Evolutionary conservation across 2,888 invertebrate species (phyloP).

Genomic region (Rotaria macrura): DNA sequence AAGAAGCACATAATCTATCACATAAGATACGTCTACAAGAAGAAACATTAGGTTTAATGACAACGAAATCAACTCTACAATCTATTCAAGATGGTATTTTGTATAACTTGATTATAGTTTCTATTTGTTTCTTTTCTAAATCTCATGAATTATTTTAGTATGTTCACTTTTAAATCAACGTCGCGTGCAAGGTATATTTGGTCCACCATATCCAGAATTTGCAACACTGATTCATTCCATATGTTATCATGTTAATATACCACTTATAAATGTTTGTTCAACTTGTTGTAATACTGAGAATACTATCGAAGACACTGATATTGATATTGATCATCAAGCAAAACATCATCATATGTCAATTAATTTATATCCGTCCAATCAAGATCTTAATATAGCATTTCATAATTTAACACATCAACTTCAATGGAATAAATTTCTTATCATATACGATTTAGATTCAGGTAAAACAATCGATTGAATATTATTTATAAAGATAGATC

Average conservation of each 20-base stretch:
- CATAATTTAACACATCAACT: slow-evolving; percentile 14
- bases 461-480: background rate
- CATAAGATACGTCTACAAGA: background rate
- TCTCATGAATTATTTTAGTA: background rate
- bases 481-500: background rate
- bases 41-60: background rate
- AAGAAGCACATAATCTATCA: background rate
- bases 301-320: background rate
- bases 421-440: background rate
- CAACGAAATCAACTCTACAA: background rate
- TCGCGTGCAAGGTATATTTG: slow-evolving; percentile 10
- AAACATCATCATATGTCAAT: background rate
- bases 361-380: slow-evolving; percentile 6
- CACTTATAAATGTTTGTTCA: slow-evolving; percentile 3
- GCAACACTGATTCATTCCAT: background rate
- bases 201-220: background rate
- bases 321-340: background rate
- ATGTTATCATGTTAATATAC: slow-evolving; percentile 1
- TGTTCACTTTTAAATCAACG: background rate
- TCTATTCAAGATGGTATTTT: background rate
- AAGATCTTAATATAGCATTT: slow-evolving; percentile 13
- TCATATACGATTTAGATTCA: slow-evolving; percentile 1
- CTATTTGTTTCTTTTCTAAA: background rate
- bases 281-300: background rate
- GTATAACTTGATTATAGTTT: background rate